A percentile compares a stretch with the other conserved stretches of the same genome.
These are phyloP conservation scores for Leptinotarsa peninsularis DNA, from an alignment of 2,888 invertebrate species.

Conservation along the genomic window DNA sequence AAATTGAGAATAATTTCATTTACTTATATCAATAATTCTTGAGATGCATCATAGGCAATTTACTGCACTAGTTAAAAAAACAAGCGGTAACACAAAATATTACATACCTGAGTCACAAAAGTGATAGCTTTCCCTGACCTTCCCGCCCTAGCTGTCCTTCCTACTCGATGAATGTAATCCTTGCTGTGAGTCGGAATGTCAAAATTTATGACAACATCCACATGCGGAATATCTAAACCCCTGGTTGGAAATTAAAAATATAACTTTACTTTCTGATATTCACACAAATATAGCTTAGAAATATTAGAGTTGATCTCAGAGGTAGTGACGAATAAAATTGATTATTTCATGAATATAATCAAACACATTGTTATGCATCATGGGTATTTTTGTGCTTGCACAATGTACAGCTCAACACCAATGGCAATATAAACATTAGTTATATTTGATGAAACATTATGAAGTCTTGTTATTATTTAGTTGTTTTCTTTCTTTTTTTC, in stretches of 20 bases:
- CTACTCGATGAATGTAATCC: conserved; percentile 98
- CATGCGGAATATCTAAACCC: conserved; percentile 98
- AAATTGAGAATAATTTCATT: conserved; percentile 35
- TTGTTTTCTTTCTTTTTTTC: too few species aligned
- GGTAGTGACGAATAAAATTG: conserved; percentile 59
- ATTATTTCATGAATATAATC: conserved; percentile 31
- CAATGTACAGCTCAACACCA: background rate
- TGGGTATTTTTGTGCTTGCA: conserved; percentile 18
- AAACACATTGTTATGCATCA: conserved; percentile 49
- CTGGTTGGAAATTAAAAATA: conserved; percentile 68
- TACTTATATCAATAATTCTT: conserved; percentile 24
- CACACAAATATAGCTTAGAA: background rate
- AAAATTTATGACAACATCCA: conserved; percentile 96
- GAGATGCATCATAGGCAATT: conserved; percentile 36
- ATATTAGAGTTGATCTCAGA: conserved; percentile 48
- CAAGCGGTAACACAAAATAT: background rate
- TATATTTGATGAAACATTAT: too few species aligned
- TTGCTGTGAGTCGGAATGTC: conserved; percentile 99
- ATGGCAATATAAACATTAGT: too few species aligned
- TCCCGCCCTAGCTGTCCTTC: conserved; percentile 95
- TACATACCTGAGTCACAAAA: conserved; percentile 88
- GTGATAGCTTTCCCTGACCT: conserved; percentile 94
- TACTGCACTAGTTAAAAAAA: background rate
- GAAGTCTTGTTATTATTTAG: too few species aligned
- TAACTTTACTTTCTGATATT: conserved; percentile 3